Base-by-base conservation (phyloP, 1,140 invertebrate species). In the Pseudomyrmex sp. region DNA sequence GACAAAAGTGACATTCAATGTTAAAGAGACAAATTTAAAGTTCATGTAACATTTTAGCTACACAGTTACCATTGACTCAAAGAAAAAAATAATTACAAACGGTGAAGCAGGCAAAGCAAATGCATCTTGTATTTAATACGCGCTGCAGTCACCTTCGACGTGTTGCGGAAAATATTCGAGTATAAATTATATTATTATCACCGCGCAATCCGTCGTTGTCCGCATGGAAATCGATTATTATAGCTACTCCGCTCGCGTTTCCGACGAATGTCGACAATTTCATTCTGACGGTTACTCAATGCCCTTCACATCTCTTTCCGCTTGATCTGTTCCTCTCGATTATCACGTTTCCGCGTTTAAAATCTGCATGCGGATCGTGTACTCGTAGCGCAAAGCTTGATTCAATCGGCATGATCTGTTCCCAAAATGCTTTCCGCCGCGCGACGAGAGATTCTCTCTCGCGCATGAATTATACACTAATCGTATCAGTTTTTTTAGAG, bases 181-280 rank as follows among this genome's bases (percentile, higher is more conserved):
- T 52, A 82, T 18, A 84, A 88, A 18, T 18, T 18, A 18, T 18
- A 18, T 18, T 18, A 18, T 87, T 48, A 65, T 44, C 77, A 54
- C 54, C 56, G 44, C 26, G 20, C 8, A 4, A 26, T 2, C 18
- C 44, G 26, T 5, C 35, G 35, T 56, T 44, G 54, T 23, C 72
- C 48, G 48, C 74, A 59, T n/a, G 58, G 59, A 83, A 76, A 85
- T 84, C 86, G 83, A 88, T 85, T 88, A 83, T 88, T 85, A 88
- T 85, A 88, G 83, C 85, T 68, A 73, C 18, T 80, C 35, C 83
- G 82, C 59, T 72, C 1, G 0, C 83, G 73, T 66, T 66, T 26
- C 15, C 86, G 86, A 35, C 86, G 79, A 85, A 83, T 73, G 73
- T 50, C 83, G 62, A 79, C 87, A 85, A 88, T 88, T 83, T 89